These are phyloP conservation scores for Tetramorium simillimum DNA, from an alignment of 1,140 invertebrate species.

Conservation along the genomic window DNA sequence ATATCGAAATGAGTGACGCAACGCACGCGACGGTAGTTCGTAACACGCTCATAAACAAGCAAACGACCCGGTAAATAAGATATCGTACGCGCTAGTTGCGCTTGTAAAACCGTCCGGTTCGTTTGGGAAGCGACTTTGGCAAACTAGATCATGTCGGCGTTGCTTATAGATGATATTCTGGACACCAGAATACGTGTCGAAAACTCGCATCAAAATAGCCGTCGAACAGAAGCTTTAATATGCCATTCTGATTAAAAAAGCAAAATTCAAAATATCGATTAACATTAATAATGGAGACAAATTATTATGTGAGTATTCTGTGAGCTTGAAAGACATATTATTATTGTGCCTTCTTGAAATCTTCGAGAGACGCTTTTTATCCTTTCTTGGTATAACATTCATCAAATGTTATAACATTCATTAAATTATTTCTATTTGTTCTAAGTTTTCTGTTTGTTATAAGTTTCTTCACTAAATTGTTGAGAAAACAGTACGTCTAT, in stretches of 20 bases:
- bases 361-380: background rate
- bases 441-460: background rate
- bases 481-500: background rate
- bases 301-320: too few species aligned
- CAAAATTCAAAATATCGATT: background rate
- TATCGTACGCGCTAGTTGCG: slow-evolving; percentile 5
- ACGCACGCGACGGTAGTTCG: background rate
- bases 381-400: background rate
- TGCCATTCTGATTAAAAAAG: slow-evolving; percentile 4
- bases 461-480: background rate
- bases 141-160: background rate
- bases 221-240: background rate
- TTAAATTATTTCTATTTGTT: slow-evolving; percentile 18
- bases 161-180: background rate
- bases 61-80: slow-evolving; percentile 46
- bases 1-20: background rate
- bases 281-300: background rate
- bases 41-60: slow-evolving; percentile 18
- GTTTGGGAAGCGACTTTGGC: background rate
- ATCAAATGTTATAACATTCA: background rate
- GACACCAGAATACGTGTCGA: background rate
- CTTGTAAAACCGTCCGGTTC: slow-evolving; percentile 5
- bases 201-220: background rate
- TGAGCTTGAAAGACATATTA: background rate
- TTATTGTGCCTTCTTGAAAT: background rate